phyloP scores from a whole-genome alignment of 2,797 vertebrate genomes.

The Vireo griseus region DNA sequence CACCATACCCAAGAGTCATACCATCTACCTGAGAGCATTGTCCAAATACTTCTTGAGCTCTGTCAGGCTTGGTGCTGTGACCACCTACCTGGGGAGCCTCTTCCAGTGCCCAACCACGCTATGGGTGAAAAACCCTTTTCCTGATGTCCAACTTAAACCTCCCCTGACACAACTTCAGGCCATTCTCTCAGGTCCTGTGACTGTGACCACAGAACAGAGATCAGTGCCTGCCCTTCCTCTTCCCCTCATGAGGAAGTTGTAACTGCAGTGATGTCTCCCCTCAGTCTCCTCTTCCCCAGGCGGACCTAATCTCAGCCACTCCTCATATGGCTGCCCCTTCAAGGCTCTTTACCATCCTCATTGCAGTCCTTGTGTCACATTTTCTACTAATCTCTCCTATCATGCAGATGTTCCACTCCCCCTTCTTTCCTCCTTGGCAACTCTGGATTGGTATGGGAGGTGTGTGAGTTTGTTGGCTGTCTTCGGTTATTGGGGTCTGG shows the following conservation, averaged over 20 bases:
- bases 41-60: neutral
- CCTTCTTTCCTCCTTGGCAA: neutral
- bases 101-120: neutral
- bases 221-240: neutral
- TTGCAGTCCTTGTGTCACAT: neutral
- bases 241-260: neutral
- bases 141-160: neutral
- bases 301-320: neutral
- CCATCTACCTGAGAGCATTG: neutral
- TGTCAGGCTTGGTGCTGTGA: neutral
- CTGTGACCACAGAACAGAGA: neutral
- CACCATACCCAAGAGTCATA: neutral
- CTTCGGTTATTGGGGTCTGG: neutral
- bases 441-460: neutral
- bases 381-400: neutral
- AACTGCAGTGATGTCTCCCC: neutral
- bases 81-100: neutral
- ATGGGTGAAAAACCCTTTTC: neutral
- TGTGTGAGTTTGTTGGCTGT: neutral
- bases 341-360: neutral
- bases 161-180: neutral
- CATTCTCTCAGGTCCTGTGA: rapidly evolving
- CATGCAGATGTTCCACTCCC: neutral
- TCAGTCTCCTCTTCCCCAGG: neutral
- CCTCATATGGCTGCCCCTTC: neutral